These are phyloP conservation scores for Drosophila tristis DNA, from an alignment of 1,140 invertebrate species.

Conservation along the genomic window DNA sequence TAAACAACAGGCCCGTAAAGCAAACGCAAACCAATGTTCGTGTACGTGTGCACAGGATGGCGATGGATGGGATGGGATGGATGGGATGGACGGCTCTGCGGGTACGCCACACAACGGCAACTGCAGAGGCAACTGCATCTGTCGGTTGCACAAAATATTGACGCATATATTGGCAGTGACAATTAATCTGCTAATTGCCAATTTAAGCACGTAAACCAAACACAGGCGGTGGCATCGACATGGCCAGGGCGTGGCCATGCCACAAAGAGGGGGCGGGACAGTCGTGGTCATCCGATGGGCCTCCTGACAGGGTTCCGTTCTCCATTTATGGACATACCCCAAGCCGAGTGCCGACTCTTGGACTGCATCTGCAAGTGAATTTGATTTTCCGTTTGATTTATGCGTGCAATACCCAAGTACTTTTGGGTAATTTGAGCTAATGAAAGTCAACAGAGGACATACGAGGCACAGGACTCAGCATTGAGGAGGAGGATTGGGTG, in stretches of 20 bases:
- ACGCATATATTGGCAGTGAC: slow-evolving; percentile 81
- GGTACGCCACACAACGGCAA: background rate
- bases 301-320: background rate
- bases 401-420: slow-evolving; percentile 62
- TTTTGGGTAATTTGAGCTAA: slow-evolving; percentile 73
- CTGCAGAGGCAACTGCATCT: slow-evolving; percentile 46
- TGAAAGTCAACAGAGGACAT: slow-evolving; percentile 62
- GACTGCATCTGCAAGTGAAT: slow-evolving; percentile 60
- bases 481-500: background rate
- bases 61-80: background rate
- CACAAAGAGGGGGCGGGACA: slow-evolving; percentile 5
- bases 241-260: slow-evolving; percentile 39
- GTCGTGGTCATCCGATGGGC: background rate
- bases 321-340: background rate
- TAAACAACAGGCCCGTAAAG: slow-evolving; percentile 76
- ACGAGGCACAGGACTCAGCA: slow-evolving; percentile 1
- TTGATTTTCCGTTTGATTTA: slow-evolving; percentile 66
- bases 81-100: background rate
- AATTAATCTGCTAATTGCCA: slow-evolving; percentile 82
- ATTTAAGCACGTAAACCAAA: slow-evolving; percentile 83
- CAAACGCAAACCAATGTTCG: slow-evolving; percentile 50
- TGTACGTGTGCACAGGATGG: slow-evolving; percentile 18
- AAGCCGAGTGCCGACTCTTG: too few relatives aligned
- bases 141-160: slow-evolving; percentile 74
- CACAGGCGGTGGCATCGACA: slow-evolving; percentile 65